Evolutionary conservation across 2,797 vertebrate genomes (phyloP), one percentile per base, ranked within the genome.

Genomic region (Pitangus sulphuratus): DNA sequence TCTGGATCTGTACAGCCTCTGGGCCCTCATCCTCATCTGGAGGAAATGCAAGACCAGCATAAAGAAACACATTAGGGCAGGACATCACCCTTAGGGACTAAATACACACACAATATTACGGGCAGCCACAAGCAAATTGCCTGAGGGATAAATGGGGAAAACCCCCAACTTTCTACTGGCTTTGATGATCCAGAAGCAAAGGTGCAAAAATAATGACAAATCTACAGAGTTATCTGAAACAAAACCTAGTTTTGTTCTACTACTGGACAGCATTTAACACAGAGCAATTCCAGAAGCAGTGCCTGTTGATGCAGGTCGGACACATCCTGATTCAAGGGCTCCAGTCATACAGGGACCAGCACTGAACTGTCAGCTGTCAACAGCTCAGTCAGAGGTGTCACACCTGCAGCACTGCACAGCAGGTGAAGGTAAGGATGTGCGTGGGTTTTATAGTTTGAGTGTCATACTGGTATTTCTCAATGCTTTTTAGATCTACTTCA

Each of bases 1-100:
- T 98, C 61, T 98, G 96, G 61, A 98, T 97, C 74, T 98, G 98
- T 28, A 98, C 98, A 0, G 96, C 97, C 95, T 99, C 98, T 5
- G 97, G 79, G 45, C 98, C 98, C 1, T n/a, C 85, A 6, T 30
- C 78, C 24, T 56, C 44, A 4, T 48, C 93, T 93, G 71, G 10
- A 84, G 21, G 37, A 48, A 44, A 70, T 0, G 5, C 45, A 48
- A 42, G 44, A 37, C 11, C 2, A 30, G 45, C 45, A 8, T 28
- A 37, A 53, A 2, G 5, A 7, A 48, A 47, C 15, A 10, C 8
- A 1, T 0, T 1, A 16, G 1, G 18, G 71, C 39, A 53, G 50
- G 61, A 15, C 50, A 30, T 18, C 31, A n/a, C 31, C 44, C 0
- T 2, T 1, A n/a, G n/a, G 30, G 33, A 26, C 68, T 2, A 12